Percentiles rank a stretch among this genome's conserved stretches.
Evolutionary conservation across 2,797 vertebrate species (phyloP).

Genomic region (Borostomias antarcticus): DNA sequence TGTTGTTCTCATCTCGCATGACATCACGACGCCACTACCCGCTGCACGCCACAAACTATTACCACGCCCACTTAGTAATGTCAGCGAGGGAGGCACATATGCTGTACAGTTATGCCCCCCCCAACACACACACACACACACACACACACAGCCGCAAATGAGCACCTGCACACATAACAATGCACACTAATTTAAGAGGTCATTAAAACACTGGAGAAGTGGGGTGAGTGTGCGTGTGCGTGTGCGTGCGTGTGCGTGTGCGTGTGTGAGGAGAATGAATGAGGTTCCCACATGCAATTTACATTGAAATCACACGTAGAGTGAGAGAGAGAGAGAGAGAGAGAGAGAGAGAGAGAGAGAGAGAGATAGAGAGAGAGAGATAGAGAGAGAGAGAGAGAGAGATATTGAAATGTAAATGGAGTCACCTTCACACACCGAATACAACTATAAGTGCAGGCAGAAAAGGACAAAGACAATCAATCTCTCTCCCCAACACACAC

Average conservation of each 20-base stretch:
- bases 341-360: conserved; percentile 1
- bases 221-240: conserved; percentile 22
- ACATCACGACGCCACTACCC: conserved; percentile 54
- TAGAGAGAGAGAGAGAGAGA: conserved; percentile 9
- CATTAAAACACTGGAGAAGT: conserved; percentile 55
- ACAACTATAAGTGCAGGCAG: conserved; percentile 60
- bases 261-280: conserved; percentile 23
- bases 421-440: conserved; percentile 61
- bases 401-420: conserved; percentile 66
- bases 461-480: conserved; percentile 61
- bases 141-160: background rate
- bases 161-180: conserved; percentile 1
- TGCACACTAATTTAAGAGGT: conserved; percentile 58
- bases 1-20: conserved; percentile 55
- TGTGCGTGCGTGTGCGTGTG: conserved; percentile 6
- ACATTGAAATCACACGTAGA: background rate
- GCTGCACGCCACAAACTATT: conserved; percentile 57
- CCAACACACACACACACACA: background rate
- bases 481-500: conserved; percentile 17
- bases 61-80: conserved; percentile 44
- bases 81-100: conserved; percentile 40
- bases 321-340: conserved; percentile 20
- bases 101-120: conserved; percentile 39
- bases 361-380: conserved; percentile 3
- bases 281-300: conserved; percentile 6